Conservation (phyloP, 2,113 vertebrate genomes). For the Oceanodroma tethys region DNA sequence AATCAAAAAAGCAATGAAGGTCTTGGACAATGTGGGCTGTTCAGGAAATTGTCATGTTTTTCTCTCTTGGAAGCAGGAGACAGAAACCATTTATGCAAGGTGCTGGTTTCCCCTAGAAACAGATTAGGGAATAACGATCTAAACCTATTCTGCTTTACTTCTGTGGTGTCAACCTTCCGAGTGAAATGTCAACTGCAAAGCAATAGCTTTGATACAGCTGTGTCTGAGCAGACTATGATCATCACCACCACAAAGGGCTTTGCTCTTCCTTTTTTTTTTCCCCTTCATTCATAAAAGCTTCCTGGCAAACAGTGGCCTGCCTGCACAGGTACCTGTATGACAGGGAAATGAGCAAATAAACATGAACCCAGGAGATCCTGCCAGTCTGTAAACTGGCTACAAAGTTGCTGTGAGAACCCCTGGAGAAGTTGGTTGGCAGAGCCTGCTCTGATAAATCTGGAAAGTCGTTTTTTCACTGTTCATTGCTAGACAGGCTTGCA, state of each 20-base stretch:
- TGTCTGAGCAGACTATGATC: neutral
- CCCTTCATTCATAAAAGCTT: neutral
- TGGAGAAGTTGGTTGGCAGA: neutral
- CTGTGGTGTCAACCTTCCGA: neutral
- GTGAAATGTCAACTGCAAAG: neutral
- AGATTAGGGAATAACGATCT: fast-evolving
- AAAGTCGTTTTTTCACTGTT: neutral
- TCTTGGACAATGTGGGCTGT: neutral
- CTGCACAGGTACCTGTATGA: neutral
- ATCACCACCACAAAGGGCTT: neutral
- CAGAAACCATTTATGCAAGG: neutral
- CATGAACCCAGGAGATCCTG: neutral
- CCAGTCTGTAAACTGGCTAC: neutral
- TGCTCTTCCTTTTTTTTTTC: neutral
- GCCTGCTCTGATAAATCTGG: neutral
- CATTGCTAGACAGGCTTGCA: neutral
- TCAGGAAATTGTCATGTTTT: neutral
- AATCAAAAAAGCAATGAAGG: neutral
- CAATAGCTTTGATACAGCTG: neutral
- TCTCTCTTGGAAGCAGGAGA: neutral
- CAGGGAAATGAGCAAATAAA: neutral
- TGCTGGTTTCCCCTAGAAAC: neutral
- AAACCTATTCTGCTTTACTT: neutral
- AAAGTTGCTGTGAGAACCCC: neutral
- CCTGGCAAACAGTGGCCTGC: neutral